Percentiles rank a stretch among this genome's conserved stretches.
These are phyloP conservation scores for Meles meles DNA, from an alignment of 2,113 vertebrate species.

Conservation along the genomic window DNA sequence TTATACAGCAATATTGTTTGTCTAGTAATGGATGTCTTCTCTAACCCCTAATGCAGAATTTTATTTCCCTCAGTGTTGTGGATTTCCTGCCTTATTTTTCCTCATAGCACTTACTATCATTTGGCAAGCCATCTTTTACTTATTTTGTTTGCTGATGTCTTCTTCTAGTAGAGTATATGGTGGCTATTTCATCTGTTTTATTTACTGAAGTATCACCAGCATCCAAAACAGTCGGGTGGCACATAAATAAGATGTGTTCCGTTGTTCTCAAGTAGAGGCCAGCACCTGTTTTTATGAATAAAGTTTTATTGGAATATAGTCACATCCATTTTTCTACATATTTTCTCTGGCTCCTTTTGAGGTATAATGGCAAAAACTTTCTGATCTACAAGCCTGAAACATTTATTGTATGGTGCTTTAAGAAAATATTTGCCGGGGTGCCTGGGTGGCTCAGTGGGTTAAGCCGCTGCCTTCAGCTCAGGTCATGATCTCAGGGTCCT, in stretches of 20 bases:
- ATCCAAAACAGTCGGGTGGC: background rate
- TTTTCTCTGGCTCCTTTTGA: background rate
- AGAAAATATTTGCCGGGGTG: slow-evolving; percentile 5
- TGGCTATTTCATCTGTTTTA: background rate
- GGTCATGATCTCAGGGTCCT: too few species aligned
- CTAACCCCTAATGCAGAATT: background rate
- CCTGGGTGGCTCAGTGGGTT: too few species aligned
- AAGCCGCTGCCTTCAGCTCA: too few species aligned
- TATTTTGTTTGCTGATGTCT: background rate
- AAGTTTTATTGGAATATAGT: background rate
- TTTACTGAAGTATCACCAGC: background rate
- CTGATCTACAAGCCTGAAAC: background rate
- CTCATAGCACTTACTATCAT: background rate
- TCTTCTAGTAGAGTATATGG: background rate
- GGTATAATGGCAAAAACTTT: background rate
- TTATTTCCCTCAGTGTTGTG: background rate
- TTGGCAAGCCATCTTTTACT: background rate
- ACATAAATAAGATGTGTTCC: background rate
- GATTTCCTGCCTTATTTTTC: background rate
- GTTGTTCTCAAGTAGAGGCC: background rate
- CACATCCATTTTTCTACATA: background rate
- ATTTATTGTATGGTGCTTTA: background rate
- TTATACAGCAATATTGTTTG: background rate
- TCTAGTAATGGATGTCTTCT: background rate
- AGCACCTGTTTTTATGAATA: background rate